These are phyloP conservation scores for Sphaerolaimus hirsutus DNA, from an alignment of 2,888 invertebrate genomes.

Conservation along the genomic window DNA sequence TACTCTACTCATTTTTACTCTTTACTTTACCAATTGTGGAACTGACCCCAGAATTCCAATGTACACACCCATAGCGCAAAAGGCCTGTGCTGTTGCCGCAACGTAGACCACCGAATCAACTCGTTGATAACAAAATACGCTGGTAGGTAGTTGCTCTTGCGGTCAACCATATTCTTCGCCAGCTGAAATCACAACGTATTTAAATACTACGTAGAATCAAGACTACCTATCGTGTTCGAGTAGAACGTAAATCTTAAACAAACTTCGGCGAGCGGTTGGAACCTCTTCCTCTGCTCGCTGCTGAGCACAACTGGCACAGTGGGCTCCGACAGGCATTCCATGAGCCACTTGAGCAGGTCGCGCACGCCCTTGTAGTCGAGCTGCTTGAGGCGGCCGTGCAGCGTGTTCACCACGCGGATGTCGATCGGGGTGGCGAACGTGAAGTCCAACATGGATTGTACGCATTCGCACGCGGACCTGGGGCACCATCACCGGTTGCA, in stretches of 20 bases:
- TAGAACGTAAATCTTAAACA: neutral
- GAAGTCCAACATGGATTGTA: neutral
- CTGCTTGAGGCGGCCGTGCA: neutral
- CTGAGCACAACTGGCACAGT: neutral
- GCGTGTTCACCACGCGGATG: neutral
- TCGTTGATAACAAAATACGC: constrained; percentile 85
- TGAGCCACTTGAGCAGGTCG: constrained; percentile 29
- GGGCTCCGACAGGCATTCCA: constrained; percentile 52
- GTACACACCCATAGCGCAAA: constrained; percentile 71
- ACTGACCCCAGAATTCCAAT: neutral
- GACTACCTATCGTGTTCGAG: neutral
- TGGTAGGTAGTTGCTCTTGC: constrained; percentile 67
- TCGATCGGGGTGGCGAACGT: constrained; percentile 1
- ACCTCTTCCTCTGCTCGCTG: neutral
- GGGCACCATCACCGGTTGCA: neutral
- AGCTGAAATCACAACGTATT: constrained; percentile 30
- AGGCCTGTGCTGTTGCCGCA: constrained; percentile 49
- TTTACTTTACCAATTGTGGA: too few species aligned
- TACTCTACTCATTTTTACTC: too few species aligned
- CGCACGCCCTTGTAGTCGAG: constrained; percentile 23
- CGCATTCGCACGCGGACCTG: neutral
- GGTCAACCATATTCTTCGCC: constrained; percentile 64
- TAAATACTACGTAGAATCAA: neutral
- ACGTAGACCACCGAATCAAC: constrained; percentile 36
- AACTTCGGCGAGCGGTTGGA: neutral